Conservation (phyloP, 2,888 invertebrate genomes). For the Criorhina ranunculi region DNA sequence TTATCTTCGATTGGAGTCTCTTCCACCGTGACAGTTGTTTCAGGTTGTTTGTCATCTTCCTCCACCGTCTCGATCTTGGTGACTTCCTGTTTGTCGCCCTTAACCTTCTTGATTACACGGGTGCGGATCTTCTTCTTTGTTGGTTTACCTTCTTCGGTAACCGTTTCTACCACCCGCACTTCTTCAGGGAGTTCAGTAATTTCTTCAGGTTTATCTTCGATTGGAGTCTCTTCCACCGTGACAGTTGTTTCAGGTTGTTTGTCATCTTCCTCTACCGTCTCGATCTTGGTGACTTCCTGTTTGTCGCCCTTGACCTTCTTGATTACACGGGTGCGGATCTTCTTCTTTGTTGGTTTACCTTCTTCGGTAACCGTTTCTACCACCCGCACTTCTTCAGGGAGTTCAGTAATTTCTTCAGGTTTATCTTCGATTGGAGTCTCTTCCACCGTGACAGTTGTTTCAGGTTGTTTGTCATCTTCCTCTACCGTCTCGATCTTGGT, state of each 20-base stretch:
- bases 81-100: constrained; percentile 80
- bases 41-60: constrained; percentile 81
- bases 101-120: constrained; percentile 70
- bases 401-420: constrained; percentile 56
- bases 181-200: constrained; percentile 82
- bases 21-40: constrained; percentile 74
- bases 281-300: constrained; percentile 82
- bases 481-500: constrained; percentile 80
- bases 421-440: constrained; percentile 74
- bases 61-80: constrained; percentile 83
- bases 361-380: constrained; percentile 78
- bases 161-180: constrained; percentile 79
- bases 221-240: constrained; percentile 78
- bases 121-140: constrained; percentile 79
- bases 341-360: constrained; percentile 79
- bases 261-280: constrained; percentile 82
- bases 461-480: constrained; percentile 82
- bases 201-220: constrained; percentile 78
- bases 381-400: constrained; percentile 79
- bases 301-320: constrained; percentile 79
- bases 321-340: constrained; percentile 81
- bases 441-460: constrained; percentile 78
- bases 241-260: constrained; percentile 81
- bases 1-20: constrained; percentile 68
- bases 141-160: constrained; percentile 78